Base-by-base conservation (phyloP, 2,113 vertebrate species). In the Apus apus region DNA sequence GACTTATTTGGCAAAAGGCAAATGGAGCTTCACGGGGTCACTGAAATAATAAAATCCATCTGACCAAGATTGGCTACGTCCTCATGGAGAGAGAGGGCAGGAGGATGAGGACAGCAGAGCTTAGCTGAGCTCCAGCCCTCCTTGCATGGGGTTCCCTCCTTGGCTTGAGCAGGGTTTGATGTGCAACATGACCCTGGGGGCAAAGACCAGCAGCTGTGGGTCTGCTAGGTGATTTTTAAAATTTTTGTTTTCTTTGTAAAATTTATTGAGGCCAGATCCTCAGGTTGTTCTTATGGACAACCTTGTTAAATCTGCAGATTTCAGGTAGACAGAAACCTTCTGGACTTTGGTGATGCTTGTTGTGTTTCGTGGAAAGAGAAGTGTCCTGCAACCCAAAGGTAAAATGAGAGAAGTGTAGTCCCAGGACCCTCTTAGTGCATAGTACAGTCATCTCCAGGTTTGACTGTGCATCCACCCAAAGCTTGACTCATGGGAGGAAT, bases 291-390 rank as follows among this genome's bases (percentile, higher is more conserved):
- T 58, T 5, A 53, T 67, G 36, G 23, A 21, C 23, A 65, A 18
- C 40, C 50, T 17, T 11, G 36, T 40, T 76, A 53, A 79, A 70
- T 23, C 4, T 65, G 36, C 62, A 71, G 34, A 11, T 8, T 61
- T 34, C 15, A 17, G 45, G 21, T 56, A 9, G 11, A 8, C 13
- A 34, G 46, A 74, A 71, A n/a, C 18, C 2, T 50, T 25, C 38
- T 32, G 36, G 17, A 16, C 70, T 78, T 43, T 45, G 89, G 11
- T 32, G 30, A 17, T 30, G 25, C 40, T 60, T 57, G 25, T 46
- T n/a, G 2, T 1, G 2, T 34, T 64, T 67, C 74, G 78, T 94
- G 95, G 95, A 95, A 97, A 93, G 96, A 97, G 94, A 96, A 95
- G 91, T 95, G 92, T 90, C 92, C 85, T 93, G 82, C 2, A 0